phyloP scores from a whole-genome alignment of 2,888 invertebrate species.

The Callyntrura sp. region DNA sequence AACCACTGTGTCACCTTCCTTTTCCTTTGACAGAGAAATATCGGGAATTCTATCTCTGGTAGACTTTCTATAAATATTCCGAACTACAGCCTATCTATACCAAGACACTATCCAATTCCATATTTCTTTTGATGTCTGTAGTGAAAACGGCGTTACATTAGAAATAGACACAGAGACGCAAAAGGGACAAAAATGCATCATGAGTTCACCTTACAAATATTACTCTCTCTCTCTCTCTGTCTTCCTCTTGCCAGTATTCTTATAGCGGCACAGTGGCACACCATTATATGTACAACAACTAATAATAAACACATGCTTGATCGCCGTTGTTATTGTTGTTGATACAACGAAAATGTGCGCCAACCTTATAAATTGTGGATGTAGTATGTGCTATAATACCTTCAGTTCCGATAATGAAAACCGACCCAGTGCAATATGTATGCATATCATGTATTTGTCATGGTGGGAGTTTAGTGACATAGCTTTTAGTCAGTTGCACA shows the following conservation, averaged over 20 bases:
- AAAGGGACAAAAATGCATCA: background rate
- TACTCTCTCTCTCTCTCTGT: too few species aligned
- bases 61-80: too few species aligned
- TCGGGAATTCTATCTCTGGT: background rate
- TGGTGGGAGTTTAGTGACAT: background rate
- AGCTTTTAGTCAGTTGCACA: too few species aligned
- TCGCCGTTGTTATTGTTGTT: background rate
- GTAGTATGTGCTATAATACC: background rate
- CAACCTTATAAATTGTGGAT: background rate
- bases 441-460: conserved; percentile 50
- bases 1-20: background rate
- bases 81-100: too few species aligned
- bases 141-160: background rate
- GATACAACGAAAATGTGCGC: background rate
- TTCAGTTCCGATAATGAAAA: conserved; percentile 35
- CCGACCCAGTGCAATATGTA: conserved; percentile 34
- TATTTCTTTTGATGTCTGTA: background rate
- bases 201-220: background rate
- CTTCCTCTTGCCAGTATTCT: background rate
- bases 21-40: conserved; percentile 2
- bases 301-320: too few species aligned
- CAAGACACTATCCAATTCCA: background rate
- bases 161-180: background rate
- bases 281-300: too few species aligned
- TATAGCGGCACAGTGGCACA: too few species aligned